Percentiles rank a stretch among this genome's conserved stretches.
Evolutionary conservation across 2,888 invertebrate species (phyloP).

Genomic region (Dendrolimus pini): DNA sequence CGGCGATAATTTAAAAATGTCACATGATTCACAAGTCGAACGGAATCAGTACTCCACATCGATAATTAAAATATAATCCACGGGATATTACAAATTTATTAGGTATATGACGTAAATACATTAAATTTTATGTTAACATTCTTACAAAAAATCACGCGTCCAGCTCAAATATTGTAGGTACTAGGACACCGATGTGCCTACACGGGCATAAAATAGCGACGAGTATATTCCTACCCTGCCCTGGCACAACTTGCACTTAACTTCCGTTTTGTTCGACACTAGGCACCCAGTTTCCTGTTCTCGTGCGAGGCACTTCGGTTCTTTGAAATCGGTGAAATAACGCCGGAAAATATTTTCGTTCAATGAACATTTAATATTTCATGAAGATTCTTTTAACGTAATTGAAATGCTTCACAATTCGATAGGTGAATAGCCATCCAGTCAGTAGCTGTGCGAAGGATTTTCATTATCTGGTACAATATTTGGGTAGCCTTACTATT

Average conservation of each 20-base stretch:
- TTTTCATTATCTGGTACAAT: constrained; percentile 34
- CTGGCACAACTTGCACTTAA: constrained; percentile 40
- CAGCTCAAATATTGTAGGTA: not conserved
- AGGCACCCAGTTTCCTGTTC: constrained; percentile 46
- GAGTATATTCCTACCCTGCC: constrained; percentile 43
- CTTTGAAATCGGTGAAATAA: constrained; percentile 21
- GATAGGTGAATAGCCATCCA: constrained; percentile 44
- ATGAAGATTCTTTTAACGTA: not conserved
- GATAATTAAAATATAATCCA: too few species aligned
- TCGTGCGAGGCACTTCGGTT: constrained; percentile 25
- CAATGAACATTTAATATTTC: not conserved
- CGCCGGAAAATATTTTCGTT: not conserved
- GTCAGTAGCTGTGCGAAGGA: constrained; percentile 26
- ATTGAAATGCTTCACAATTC: constrained; percentile 10
- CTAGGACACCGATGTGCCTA: constrained; percentile 31
- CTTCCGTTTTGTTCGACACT: constrained; percentile 63
- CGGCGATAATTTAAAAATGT: too few species aligned
- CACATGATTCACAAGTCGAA: too few species aligned
- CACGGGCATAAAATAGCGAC: constrained; percentile 68
- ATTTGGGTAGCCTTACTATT: constrained; percentile 13
- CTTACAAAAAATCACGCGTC: too few species aligned
- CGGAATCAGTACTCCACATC: too few species aligned
- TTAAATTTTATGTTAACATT: too few species aligned
- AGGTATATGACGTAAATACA: too few species aligned
- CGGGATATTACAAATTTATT: too few species aligned